These are phyloP conservation scores for Diplosoma virens DNA, from an alignment of 23 tunicate species.

Conservation along the genomic window DNA sequence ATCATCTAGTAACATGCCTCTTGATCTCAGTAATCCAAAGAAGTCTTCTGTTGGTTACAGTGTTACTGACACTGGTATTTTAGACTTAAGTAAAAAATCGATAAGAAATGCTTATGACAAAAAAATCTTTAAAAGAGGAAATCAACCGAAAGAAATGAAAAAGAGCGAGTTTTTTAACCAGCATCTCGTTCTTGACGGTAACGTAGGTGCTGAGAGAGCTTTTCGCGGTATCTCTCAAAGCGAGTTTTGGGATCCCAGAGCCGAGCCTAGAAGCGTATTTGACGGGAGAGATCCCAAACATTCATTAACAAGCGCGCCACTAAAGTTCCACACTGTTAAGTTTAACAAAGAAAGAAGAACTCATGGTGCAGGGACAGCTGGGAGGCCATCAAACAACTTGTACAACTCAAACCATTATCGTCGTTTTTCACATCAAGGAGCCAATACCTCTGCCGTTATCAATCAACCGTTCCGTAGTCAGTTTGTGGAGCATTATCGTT, in stretches of 20 bases:
- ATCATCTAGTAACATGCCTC: constrained; percentile 33
- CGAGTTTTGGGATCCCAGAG: background rate
- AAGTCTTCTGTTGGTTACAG: constrained; percentile 13
- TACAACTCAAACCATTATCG: background rate
- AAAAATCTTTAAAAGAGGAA: background rate
- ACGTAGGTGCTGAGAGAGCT: too few species aligned
- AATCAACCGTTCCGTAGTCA: background rate
- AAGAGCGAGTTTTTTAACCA: too few species aligned
- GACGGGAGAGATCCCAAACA: background rate
- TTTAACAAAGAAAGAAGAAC: constrained; percentile 34
- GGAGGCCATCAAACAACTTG: constrained; percentile 17
- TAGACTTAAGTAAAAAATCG: constrained; percentile 63
- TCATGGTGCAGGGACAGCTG: constrained; percentile 38
- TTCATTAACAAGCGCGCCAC: background rate
- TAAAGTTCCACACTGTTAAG: constrained; percentile 47
- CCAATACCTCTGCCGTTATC: background rate
- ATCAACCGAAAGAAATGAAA: background rate
- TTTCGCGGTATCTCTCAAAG: too few species aligned
- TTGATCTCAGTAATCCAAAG: constrained; percentile 48
- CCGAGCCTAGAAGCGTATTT: background rate
- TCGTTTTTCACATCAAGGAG: background rate
- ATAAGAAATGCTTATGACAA: background rate
- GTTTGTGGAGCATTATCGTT: background rate
- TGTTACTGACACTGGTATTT: constrained; percentile 62
- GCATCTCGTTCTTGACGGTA: too few species aligned